These are phyloP conservation scores for Sebastes kiyomatsui DNA, from an alignment of 2,797 vertebrate genomes.

Conservation along the genomic window DNA sequence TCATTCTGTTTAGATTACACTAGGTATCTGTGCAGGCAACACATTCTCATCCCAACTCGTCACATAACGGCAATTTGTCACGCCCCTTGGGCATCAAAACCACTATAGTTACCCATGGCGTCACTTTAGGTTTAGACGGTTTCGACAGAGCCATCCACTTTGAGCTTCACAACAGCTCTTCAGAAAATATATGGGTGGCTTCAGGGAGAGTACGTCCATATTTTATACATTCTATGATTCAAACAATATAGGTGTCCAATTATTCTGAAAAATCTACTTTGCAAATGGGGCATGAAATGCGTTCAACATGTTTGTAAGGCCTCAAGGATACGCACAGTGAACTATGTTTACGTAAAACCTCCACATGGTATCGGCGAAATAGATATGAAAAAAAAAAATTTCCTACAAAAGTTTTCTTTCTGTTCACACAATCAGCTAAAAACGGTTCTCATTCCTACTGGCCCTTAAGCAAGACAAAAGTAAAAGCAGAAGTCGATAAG, in stretches of 20 bases:
- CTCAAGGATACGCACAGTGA: not conserved
- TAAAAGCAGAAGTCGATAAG: not conserved
- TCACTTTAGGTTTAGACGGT: not conserved
- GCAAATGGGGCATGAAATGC: not conserved
- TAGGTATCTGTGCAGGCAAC: no score
- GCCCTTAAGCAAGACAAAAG: not conserved
- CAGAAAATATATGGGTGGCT: not conserved
- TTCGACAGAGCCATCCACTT: not conserved
- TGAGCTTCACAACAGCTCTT: not conserved
- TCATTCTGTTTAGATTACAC: no score
- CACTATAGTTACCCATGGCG: no score
- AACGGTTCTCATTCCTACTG: not conserved
- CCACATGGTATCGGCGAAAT: not conserved
- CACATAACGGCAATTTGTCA: no score
- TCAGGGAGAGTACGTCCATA: not conserved
- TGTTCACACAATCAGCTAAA: not conserved
- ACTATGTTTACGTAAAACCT: not conserved
- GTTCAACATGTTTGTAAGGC: not conserved
- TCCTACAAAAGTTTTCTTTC: not conserved
- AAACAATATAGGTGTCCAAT: not conserved
- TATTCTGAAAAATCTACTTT: not conserved
- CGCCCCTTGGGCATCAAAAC: no score
- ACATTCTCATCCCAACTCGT: no score
- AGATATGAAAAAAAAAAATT: no score
- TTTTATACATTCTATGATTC: not conserved